These are phyloP conservation scores for Lontra canadensis DNA, from an alignment of 2,113 vertebrate species.

Conservation along the genomic window DNA sequence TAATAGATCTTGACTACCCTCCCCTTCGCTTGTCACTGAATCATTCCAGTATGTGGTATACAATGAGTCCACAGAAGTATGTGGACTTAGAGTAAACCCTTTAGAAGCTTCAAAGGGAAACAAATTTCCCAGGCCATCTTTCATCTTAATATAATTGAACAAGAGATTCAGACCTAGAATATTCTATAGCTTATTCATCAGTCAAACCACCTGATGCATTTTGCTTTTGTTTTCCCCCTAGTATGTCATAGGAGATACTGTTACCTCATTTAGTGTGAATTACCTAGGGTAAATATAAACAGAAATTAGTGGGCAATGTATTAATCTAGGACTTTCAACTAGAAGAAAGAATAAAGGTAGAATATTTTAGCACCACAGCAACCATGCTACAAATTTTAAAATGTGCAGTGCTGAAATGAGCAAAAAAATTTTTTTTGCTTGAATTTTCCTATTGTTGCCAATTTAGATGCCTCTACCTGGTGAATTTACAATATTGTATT, in stretches of 20 bases:
- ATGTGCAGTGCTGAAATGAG: not conserved
- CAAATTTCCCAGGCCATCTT: not conserved
- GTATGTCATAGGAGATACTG: not conserved
- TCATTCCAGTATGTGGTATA: not conserved
- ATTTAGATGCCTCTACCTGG: not conserved
- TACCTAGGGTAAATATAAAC: not conserved
- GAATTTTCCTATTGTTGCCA: slow-evolving; percentile 25
- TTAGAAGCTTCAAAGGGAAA: slow-evolving; percentile 11
- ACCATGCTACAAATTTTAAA: not conserved
- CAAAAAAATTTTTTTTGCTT: slow-evolving; percentile 8
- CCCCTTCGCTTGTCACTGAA: not conserved
- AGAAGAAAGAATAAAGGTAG: not conserved
- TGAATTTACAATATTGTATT: not conserved
- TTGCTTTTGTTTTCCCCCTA: not conserved
- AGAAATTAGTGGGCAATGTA: not conserved
- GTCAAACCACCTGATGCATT: not conserved
- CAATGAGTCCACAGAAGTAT: not conserved
- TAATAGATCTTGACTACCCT: not conserved
- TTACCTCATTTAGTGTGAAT: not conserved
- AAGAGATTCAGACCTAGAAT: not conserved
- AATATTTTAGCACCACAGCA: not conserved
- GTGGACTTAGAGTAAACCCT: not conserved
- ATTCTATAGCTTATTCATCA: not conserved
- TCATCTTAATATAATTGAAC: not conserved
- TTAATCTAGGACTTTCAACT: not conserved